These are phyloP conservation scores for Dasyprocta punctata DNA, from an alignment of 2,113 vertebrate genomes.

Conservation along the genomic window DNA sequence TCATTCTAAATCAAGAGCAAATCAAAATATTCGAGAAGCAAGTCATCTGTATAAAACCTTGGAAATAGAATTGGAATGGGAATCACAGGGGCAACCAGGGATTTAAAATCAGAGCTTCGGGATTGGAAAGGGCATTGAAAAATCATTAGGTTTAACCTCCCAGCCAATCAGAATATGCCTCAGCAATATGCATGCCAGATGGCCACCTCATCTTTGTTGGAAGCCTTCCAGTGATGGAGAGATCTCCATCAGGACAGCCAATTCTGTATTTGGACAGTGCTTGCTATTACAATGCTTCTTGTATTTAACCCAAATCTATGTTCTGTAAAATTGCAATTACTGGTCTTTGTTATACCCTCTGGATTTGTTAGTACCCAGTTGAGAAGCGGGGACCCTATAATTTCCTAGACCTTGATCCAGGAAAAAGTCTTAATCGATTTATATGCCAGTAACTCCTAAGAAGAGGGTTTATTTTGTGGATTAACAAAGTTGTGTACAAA, in stretches of 20 bases:
- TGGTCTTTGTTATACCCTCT: neutral
- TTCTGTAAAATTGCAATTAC: neutral
- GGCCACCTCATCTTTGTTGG: neutral
- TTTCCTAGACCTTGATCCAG: neutral
- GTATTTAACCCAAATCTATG: slow-evolving; percentile 28
- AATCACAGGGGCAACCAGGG: neutral
- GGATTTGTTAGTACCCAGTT: neutral
- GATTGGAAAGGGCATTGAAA: neutral
- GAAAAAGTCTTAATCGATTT: neutral
- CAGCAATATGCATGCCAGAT: neutral
- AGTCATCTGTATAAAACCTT: slow-evolving; percentile 36
- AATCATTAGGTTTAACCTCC: neutral
- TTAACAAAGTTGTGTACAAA: neutral
- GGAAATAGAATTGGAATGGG: slow-evolving; percentile 5
- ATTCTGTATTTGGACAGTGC: neutral
- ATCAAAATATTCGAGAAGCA: slow-evolving; percentile 53
- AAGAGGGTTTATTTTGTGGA: neutral
- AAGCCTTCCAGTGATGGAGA: neutral
- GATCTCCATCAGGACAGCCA: neutral
- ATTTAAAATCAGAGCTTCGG: slow-evolving; percentile 27
- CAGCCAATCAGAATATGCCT: neutral
- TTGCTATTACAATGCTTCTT: slow-evolving; percentile 20
- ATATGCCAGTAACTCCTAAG: neutral
- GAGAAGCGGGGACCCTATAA: neutral
- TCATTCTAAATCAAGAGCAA: slow-evolving; percentile 53